A percentile compares a stretch with the other conserved stretches of the same genome.
Conservation (phyloP, 2,888 invertebrate genomes). For the Bugulina stolonifera region DNA sequence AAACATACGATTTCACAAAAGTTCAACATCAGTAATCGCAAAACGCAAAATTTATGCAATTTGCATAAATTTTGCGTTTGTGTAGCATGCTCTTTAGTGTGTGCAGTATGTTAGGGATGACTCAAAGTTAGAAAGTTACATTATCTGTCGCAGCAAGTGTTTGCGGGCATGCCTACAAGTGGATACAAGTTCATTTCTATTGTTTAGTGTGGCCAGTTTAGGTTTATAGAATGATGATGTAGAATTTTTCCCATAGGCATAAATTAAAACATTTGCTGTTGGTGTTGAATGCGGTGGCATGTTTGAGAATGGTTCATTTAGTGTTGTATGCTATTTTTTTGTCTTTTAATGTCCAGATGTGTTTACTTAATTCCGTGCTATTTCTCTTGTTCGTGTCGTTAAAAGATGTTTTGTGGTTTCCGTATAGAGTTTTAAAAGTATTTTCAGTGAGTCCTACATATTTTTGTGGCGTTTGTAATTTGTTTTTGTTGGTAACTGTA, state of each 20-base stretch:
- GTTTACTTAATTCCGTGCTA: not conserved
- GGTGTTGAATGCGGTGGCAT: not conserved
- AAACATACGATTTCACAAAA: too few species aligned
- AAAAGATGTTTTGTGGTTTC: not conserved
- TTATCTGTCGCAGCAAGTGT: too few species aligned
- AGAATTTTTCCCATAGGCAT: constrained; percentile 3
- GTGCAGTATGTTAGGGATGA: too few species aligned
- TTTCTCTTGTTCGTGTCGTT: not conserved
- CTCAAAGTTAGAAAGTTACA: too few species aligned
- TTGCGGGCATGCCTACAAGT: not conserved
- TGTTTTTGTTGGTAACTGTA: not conserved
- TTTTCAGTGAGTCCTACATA: not conserved
- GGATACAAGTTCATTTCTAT: not conserved
- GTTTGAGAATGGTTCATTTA: not conserved
- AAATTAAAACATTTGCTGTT: not conserved
- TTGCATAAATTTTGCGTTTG: too few species aligned
- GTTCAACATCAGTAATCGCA: too few species aligned
- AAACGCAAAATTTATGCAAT: too few species aligned
- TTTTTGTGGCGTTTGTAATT: not conserved
- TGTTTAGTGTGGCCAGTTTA: not conserved
- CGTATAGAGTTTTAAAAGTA: not conserved
- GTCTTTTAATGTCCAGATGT: not conserved
- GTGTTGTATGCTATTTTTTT: not conserved
- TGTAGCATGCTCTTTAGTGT: too few species aligned
- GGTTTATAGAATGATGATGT: not conserved